phyloP scores from a whole-genome alignment of 2,113 vertebrate genomes.

The Melanerpes formicivorus region DNA sequence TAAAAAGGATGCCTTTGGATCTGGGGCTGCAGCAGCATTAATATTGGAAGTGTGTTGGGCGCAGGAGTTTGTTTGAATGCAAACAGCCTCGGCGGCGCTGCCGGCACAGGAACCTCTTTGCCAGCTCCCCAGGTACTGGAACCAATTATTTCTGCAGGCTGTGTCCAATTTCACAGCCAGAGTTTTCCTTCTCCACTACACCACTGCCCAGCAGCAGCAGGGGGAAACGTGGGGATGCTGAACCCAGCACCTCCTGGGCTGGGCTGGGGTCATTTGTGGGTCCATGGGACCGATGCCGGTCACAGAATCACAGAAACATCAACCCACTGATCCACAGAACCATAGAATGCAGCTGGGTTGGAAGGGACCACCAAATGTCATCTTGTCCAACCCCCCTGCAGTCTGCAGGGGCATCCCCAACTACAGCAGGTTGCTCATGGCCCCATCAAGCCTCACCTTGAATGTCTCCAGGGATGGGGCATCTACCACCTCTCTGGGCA shows the following conservation, averaged over 20 bases:
- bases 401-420: no score
- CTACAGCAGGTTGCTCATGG: no score
- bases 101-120: not conserved
- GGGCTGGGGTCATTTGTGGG: not conserved
- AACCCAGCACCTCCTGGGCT: rapidly evolving
- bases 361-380: no score
- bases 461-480: no score
- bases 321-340: no score
- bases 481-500: no score
- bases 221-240: rapidly evolving
- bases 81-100: not conserved
- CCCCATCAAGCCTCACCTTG: no score
- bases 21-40: not conserved
- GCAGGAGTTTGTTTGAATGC: constrained; percentile 1
- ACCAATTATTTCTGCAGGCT: not conserved
- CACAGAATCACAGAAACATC: not conserved
- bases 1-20: constrained; percentile 42
- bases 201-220: not conserved
- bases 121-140: not conserved
- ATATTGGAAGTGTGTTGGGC: constrained; percentile 38
- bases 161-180: not conserved
- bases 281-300: rapidly evolving
- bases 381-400: no score
- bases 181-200: not conserved
- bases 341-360: no score